phyloP scores from a whole-genome alignment of 2,888 invertebrate genomes.

The Tubulanus polymorphus region DNA sequence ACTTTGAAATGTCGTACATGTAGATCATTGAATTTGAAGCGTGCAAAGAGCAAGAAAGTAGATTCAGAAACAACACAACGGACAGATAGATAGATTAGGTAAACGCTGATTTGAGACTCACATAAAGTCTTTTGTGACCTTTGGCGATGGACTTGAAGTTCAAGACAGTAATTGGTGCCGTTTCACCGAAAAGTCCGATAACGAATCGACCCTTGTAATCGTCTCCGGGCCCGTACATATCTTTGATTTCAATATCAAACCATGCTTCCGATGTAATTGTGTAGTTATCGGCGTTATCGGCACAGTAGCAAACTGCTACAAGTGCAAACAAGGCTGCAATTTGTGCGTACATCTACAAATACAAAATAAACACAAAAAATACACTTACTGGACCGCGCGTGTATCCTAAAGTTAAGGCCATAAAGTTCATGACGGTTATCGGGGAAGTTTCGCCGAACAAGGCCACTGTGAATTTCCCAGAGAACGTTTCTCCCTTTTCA shows the following conservation, averaged over 20 bases:
- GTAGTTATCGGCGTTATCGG: conserved; percentile 21
- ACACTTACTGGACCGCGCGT: conserved; percentile 37
- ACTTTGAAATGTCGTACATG: no score
- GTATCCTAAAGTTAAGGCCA: conserved; percentile 42
- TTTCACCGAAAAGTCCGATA: conserved; percentile 49
- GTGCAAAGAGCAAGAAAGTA: no score
- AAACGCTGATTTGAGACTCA: conserved; percentile 21
- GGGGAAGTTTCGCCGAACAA: conserved; percentile 51
- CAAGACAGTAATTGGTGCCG: conserved; percentile 48
- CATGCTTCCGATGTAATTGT: conserved; percentile 45
- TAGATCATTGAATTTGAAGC: no score
- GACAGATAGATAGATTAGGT: neutral
- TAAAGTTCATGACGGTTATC: conserved; percentile 51
- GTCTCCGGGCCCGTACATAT: conserved; percentile 42
- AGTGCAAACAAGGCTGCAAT: no score
- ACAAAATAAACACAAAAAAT: neutral
- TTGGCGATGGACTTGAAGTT: conserved; percentile 47
- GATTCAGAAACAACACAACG: neutral
- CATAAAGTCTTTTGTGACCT: conserved; percentile 42
- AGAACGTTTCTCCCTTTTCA: conserved; percentile 39
- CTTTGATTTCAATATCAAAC: conserved; percentile 45
- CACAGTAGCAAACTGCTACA: no score
- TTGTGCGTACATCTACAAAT: no score
- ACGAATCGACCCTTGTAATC: conserved; percentile 40
- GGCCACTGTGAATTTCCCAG: conserved; percentile 40